Conservation (phyloP, 2,113 vertebrate species). For the Lamprologus callipterus region DNA sequence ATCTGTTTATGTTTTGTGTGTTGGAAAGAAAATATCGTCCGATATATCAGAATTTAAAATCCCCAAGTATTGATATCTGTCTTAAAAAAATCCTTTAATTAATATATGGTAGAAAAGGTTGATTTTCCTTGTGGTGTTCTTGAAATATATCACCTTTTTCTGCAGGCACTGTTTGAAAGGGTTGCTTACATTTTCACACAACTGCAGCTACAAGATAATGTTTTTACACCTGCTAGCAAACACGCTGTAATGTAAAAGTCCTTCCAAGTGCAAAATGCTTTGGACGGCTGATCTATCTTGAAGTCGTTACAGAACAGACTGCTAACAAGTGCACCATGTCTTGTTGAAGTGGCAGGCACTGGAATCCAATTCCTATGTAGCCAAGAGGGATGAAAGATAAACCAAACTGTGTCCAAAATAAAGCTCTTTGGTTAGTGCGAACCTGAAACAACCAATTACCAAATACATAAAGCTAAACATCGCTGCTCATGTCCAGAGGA, state of each 20-base stretch:
- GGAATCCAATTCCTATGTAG: neutral
- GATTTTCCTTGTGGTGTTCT: neutral
- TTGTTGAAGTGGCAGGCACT: neutral
- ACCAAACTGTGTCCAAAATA: neutral
- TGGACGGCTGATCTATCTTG: neutral
- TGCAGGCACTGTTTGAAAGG: neutral
- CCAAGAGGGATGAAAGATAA: neutral
- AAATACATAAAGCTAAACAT: neutral
- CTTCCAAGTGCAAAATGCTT: neutral
- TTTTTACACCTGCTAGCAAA: neutral
- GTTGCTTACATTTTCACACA: neutral
- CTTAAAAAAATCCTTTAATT: neutral
- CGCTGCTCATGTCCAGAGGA: neutral
- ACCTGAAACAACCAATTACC: neutral
- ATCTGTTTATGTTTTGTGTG: neutral
- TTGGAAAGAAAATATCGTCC: fast-evolving
- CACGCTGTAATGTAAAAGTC: neutral
- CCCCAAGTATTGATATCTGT: neutral
- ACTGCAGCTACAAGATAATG: neutral
- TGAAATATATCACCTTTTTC: neutral
- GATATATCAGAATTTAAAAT: neutral
- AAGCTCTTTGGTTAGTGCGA: neutral
- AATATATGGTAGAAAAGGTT: neutral
- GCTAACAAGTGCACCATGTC: neutral
- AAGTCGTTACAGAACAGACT: neutral